A percentile compares a stretch with the other conserved stretches of the same genome.
phyloP scores from a whole-genome alignment of 2,888 invertebrate genomes.

The Eilema sororculum region DNA sequence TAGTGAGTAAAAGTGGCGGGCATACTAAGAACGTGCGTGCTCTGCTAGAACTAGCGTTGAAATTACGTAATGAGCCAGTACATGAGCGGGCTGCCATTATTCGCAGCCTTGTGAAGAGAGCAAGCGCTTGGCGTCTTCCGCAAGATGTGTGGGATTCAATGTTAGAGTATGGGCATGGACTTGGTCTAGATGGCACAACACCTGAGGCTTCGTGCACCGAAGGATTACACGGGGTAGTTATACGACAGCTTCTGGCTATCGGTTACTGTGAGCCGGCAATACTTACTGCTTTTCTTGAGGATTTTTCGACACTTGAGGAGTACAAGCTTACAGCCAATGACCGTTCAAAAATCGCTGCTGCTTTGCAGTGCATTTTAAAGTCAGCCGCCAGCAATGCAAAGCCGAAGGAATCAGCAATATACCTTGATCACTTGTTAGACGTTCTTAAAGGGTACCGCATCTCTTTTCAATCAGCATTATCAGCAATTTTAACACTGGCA shows the following conservation, averaged over 20 bases:
- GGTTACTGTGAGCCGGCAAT: slow-evolving; percentile 45
- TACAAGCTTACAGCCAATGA: slow-evolving; percentile 62
- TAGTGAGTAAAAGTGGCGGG: slow-evolving; percentile 74
- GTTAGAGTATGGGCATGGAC: slow-evolving; percentile 61
- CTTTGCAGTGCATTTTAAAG: slow-evolving; percentile 52
- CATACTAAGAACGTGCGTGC: slow-evolving; percentile 57
- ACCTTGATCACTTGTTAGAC: slow-evolving; percentile 55
- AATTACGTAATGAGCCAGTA: slow-evolving; percentile 66
- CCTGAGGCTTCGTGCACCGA: slow-evolving; percentile 63
- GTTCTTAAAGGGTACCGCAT: slow-evolving; percentile 57
- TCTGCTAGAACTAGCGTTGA: slow-evolving; percentile 64
- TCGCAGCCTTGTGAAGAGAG: slow-evolving; percentile 72
- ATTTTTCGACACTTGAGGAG: slow-evolving; percentile 62
- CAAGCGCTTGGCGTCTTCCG: slow-evolving; percentile 67
- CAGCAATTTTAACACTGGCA: slow-evolving; percentile 50
- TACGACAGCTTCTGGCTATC: slow-evolving; percentile 60
- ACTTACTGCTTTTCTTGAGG: slow-evolving; percentile 53
- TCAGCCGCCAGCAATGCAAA: slow-evolving; percentile 39
- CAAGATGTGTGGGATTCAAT: slow-evolving; percentile 62
- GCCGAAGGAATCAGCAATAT: slow-evolving; percentile 25
- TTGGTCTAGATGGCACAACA: slow-evolving; percentile 68
- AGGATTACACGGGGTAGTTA: slow-evolving; percentile 69
- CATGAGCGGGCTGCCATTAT: slow-evolving; percentile 69
- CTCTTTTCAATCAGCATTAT: slow-evolving; percentile 43
- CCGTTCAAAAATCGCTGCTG: slow-evolving; percentile 45